Evolutionary conservation across 2,888 invertebrate genomes (phyloP).

Genomic region (Athripsodes cinereus): DNA sequence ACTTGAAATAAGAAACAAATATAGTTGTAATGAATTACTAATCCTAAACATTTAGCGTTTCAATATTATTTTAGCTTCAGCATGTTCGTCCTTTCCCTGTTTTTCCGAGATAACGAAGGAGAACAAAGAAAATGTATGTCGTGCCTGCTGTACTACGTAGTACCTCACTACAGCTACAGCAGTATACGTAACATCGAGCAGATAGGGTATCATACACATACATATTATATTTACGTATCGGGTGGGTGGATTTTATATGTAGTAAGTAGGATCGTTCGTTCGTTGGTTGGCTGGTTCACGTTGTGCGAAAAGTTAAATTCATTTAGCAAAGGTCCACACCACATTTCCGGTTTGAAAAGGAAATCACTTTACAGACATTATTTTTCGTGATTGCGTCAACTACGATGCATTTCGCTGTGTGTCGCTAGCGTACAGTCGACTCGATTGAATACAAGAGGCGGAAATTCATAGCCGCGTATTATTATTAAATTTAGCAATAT

Average conservation of each 20-base stretch:
- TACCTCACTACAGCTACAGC: too few species aligned
- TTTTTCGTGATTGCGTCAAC: constrained; percentile 10
- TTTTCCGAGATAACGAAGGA: constrained; percentile 1
- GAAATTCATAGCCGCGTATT: too few species aligned
- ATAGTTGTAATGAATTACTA: too few species aligned
- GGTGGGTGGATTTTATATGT: too few species aligned
- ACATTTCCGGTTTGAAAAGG: constrained; percentile 4
- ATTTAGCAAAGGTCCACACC: constrained; percentile 15
- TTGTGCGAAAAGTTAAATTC: background rate
- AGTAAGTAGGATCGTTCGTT: too few species aligned
- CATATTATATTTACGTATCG: too few species aligned
- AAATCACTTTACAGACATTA: constrained; percentile 8
- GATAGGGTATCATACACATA: too few species aligned
- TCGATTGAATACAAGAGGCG: too few species aligned
- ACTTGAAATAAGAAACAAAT: too few species aligned
- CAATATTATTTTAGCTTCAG: background rate
- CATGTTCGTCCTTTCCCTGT: background rate
- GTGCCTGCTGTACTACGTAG: too few species aligned
- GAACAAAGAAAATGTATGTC: background rate
- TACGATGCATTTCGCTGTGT: constrained; percentile 11
- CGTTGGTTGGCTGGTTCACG: background rate
- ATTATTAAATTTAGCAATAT: too few species aligned
- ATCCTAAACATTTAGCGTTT: background rate
- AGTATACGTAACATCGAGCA: too few species aligned
- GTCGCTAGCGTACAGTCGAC: constrained; percentile 10